These are phyloP conservation scores for Myotis planiceps DNA, from an alignment of 2,797 vertebrate species.

Conservation along the genomic window DNA sequence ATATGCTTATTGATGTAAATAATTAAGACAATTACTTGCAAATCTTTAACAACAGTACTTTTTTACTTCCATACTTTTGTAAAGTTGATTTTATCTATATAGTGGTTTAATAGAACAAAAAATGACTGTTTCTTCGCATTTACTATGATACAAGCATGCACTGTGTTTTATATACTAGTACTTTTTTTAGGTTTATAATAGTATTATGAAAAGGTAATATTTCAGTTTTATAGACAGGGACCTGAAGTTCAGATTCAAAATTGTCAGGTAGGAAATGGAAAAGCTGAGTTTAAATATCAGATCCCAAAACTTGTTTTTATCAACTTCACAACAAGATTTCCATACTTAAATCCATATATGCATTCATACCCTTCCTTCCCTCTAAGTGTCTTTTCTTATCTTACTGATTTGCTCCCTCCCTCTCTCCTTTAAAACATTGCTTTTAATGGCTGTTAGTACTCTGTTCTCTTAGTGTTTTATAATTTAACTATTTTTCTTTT, in stretches of 20 bases:
- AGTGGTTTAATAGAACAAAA: not conserved
- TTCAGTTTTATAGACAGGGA: not conserved
- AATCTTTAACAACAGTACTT: not conserved
- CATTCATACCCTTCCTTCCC: not conserved
- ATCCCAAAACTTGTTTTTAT: not conserved
- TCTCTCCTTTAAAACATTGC: not conserved
- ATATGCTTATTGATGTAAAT: not conserved
- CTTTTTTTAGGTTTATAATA: not conserved
- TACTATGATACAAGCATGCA: not conserved
- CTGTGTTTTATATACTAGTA: not conserved
- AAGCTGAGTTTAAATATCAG: not conserved
- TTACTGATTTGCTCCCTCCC: not conserved
- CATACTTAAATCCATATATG: not conserved
- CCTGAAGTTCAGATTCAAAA: not conserved
- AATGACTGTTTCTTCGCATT: not conserved
- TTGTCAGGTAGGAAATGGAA: not conserved
- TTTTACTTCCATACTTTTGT: not conserved
- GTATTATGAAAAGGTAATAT: not conserved
- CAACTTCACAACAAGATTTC: not conserved
- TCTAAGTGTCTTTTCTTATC: not conserved
- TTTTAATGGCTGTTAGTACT: not conserved
- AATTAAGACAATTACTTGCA: not conserved
- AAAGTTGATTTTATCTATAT: not conserved
- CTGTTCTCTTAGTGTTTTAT: not conserved
- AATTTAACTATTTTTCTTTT: not conserved